Base-by-base conservation (phyloP, 92 coral and sea anemone genomes). In the Pocillopora meandrina region DNA sequence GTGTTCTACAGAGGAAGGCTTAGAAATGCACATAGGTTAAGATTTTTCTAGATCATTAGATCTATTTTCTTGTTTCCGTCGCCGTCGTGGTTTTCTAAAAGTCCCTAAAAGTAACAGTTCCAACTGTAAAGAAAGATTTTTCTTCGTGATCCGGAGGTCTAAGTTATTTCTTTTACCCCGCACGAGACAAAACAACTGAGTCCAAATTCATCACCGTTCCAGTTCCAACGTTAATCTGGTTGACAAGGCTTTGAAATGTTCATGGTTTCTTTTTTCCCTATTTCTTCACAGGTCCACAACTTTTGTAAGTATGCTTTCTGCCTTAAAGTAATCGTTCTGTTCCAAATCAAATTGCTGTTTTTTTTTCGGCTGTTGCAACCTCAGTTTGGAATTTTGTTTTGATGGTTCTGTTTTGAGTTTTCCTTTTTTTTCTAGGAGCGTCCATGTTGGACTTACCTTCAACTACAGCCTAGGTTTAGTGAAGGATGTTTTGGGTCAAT, bases 401-500 rank as follows among this genome's bases (percentile, higher is more conserved):
- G 8, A 42, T 42, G 19, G 9, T 21, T 9, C 56, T 56, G 56
- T 11, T 69, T 57, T 71, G 19, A 73, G 21, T 17, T 62, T 49
- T 42, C 52, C 0, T 62, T 3, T 63, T 23, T 26, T 61, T 69
- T 66, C 1, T 76, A 93, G 95, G 77, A 82, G 89, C 64, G 80
- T 93, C 78, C 91, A 83, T 58, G 86, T 88, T 10, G 79, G 77
- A 34, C 78, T 93, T 20, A 85, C 92, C 61, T 93, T 93, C 80
- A 87, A 91, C 56, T 87, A 92, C 61, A 85, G 92, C 72, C 91
- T 88, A 36, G 60, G 68, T 67, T 65, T 72, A 61, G 86, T 93
- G 75, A 80, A 86, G 71, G 85, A 91, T 52, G 80, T 77, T 67
- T 35, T 84, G 15, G 61, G 66, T 10, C 52, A 84, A 26, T 93